Percentiles rank a stretch among this genome's conserved stretches.
These are phyloP conservation scores for Schizotus pectinicornis DNA, from an alignment of 2,888 invertebrate genomes.

Conservation along the genomic window DNA sequence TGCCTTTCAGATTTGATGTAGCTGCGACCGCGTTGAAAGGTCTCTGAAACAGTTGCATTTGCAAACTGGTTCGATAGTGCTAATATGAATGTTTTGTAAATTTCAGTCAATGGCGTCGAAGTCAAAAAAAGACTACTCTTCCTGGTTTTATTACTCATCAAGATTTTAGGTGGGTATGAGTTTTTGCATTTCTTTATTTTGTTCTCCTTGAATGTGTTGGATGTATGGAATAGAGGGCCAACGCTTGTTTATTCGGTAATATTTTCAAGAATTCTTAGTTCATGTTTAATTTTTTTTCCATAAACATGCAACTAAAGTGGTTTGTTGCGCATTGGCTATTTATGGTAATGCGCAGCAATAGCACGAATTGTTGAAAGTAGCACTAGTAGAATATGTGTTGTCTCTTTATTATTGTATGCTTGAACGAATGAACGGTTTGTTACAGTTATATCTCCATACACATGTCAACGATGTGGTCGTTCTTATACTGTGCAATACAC, in stretches of 20 bases:
- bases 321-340: slow-evolving; percentile 14
- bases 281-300: too few species aligned
- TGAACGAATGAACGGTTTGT: slow-evolving; percentile 46
- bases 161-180: slow-evolving; percentile 13
- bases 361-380: slow-evolving; percentile 18
- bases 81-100: not conserved
- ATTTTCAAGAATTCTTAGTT: not conserved
- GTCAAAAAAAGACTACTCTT: slow-evolving; percentile 3
- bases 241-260: slow-evolving; percentile 12
- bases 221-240: slow-evolving; percentile 22
- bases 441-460: slow-evolving; percentile 50
- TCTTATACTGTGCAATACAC: slow-evolving; percentile 66
- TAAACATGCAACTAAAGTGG: too few species aligned
- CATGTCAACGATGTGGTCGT: slow-evolving; percentile 66
- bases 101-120: not conserved
- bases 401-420: slow-evolving; percentile 21
- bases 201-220: not conserved
- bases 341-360: slow-evolving; percentile 2
- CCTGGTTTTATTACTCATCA: slow-evolving; percentile 1
- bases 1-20: not conserved
- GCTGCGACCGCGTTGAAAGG: not conserved
- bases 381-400: slow-evolving; percentile 16
- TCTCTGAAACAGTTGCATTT: not conserved
- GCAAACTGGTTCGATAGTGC: not conserved
- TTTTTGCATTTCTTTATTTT: slow-evolving; percentile 2